Base-by-base conservation (phyloP, 2,888 invertebrate species). In the Xylota sylvarum region DNA sequence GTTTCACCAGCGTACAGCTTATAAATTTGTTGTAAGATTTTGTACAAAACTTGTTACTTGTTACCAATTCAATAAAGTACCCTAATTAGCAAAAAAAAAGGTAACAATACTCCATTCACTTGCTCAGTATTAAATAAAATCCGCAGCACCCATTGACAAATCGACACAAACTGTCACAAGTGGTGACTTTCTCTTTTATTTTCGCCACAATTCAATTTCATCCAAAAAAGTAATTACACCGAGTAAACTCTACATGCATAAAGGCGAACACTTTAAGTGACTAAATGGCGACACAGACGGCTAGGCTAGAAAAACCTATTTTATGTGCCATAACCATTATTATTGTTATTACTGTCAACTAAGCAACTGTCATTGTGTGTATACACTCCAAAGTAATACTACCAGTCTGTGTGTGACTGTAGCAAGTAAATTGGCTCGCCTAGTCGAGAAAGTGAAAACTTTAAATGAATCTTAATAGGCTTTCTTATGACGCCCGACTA, bases 401-500 rank as follows among this genome's bases (percentile, higher is more conserved):
- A 35, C 32, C 14, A 37, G 60, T 27, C 27, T 17, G 12, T 40
- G 37, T 40, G 23, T 23, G 23, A 23, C 23, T 23, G 23, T 17
- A 37, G 64, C 80, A n/a, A 74, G 55, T 52, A 77, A 65, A 72
- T 81, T 85, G 70, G 65, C 69, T 76, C 55, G 48, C 50, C 77
- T 55, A 10, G 62, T 58, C 50, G 76, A 81, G 85, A 85, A 85
- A 85, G 85, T 85, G 85, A 85, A 85, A 81, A 85, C 76, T 81
- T 37, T 55, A 85, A 85, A 85, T 77, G 70, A 81, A 72, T 81
- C 67, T 72, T 76, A 85, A 85, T 85, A 77, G 85, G 76, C 81
- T 81, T 80, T 84, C 60, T 60, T 76, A 58, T 37, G 70, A 50
- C 9, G 17, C 32, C 35, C 10, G 5, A 10, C 23, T 55, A 23